phyloP scores from a whole-genome alignment of 2,888 invertebrate species.

The Nomada lathburiana region DNA sequence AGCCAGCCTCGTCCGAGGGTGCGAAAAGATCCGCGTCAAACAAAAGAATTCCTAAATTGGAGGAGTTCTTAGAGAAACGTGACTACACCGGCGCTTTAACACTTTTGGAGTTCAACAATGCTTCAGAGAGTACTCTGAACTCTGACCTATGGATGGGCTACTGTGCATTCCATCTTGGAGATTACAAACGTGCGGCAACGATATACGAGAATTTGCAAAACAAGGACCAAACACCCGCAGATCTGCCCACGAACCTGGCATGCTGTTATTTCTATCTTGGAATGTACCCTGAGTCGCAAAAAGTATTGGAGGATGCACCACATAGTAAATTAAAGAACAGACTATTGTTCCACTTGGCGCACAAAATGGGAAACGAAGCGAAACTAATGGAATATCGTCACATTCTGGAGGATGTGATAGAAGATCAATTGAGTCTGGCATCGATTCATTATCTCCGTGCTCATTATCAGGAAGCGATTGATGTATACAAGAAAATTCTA shows the following conservation, averaged over 20 bases:
- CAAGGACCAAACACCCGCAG: constrained; percentile 84
- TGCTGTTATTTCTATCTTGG: constrained; percentile 98
- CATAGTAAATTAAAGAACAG: constrained; percentile 90
- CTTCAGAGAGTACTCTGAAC: constrained; percentile 84
- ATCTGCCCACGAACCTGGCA: constrained; percentile 92
- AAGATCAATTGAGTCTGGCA: constrained; percentile 97
- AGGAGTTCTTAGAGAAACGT: constrained; percentile 94
- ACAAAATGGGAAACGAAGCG: constrained; percentile 96
- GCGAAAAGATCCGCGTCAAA: constrained; percentile 81
- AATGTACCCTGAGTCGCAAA: constrained; percentile 91
- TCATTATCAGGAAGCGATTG: constrained; percentile 99
- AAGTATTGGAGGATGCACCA: constrained; percentile 88
- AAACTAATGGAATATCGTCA: constrained; percentile 93
- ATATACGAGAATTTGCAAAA: constrained; percentile 87
- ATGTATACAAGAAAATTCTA: constrained; percentile 97
- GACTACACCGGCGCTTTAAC: constrained; percentile 98
- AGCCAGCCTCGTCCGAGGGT: constrained; percentile 89
- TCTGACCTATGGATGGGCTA: constrained; percentile 96
- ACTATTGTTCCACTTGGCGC: constrained; percentile 95
- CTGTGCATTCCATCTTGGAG: constrained; percentile 97
- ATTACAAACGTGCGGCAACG: constrained; percentile 89
- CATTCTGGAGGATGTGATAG: constrained; percentile 93
- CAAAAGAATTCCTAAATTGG: constrained; percentile 91
- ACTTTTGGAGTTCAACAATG: constrained; percentile 91
- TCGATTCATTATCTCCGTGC: constrained; percentile 98